Evolutionary conservation across 2,797 vertebrate species (phyloP), one percentile per base, ranked within the genome.

Genomic region (Micropoecilia bifurca): DNA sequence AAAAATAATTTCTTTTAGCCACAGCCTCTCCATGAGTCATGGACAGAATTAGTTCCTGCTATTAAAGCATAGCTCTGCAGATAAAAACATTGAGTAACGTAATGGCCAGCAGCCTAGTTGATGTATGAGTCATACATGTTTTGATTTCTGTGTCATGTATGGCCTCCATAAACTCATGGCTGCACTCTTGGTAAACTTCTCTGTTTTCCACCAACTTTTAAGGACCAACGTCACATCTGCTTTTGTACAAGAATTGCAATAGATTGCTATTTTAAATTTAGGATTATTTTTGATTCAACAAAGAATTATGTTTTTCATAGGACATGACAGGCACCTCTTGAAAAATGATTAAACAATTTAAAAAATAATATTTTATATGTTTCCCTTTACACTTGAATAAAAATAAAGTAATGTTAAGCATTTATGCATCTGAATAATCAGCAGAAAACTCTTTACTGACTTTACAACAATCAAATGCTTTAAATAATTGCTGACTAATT

Each of bases 61-160:
- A 53, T 78, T 30, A 78, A 69, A 69, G 43, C 39, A 43, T 69
- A n/a, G 22, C 39, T 43, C 66, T 25, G 22, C 39, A 69, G 39
- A 69, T 69, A 43, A 39, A 69, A 69, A 41, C 66, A 69, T 41
- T 41, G 10, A 43, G 39, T 43, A 36, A 63, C 30, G 7, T 63
- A 18, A 63, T 33, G 36, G 10, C 66, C 39, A 43, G 22, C 66
- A 43, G 39, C 39, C 66, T 68, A 7, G 39, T 69, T 43, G 25
- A 69, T 69, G 25, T 69, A 13, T 69, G 22, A 69, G 22, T 69
- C 66, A 43, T 9, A 6, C 66, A n/a, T 39, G 63, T 68, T 69
- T 7, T 69, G 43, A 69, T 69, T 69, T 69, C 39, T 25, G 20
- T 25, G 66, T n/a, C 39, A 43, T 43, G 3, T 25, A 69, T 43